phyloP scores from a whole-genome alignment of 2,888 invertebrate genomes.

The Trachelus troglodyta region DNA sequence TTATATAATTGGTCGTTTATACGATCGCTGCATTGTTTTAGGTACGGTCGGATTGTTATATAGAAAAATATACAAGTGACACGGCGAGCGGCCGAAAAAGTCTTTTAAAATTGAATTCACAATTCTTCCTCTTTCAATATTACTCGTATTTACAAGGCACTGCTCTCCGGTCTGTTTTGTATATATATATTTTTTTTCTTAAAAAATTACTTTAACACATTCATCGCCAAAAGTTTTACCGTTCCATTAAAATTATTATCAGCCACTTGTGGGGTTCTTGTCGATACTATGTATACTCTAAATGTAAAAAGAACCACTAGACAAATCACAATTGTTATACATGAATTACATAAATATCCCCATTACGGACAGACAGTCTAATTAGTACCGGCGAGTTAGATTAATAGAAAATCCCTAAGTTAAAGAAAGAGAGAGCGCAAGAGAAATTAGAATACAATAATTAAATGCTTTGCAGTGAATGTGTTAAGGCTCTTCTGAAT shows the following conservation, averaged over 20 bases:
- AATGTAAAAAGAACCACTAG: not conserved
- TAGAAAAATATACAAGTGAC: not conserved
- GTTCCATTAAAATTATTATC: not conserved
- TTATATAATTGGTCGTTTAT: not conserved
- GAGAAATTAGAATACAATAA: not conserved
- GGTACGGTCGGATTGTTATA: not conserved
- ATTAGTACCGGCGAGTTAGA: not conserved
- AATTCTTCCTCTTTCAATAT: not conserved
- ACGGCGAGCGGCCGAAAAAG: not conserved
- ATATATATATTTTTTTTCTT: not conserved
- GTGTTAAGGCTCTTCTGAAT: not conserved
- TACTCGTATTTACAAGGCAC: not conserved
- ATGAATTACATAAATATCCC: not conserved
- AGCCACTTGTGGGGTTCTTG: not conserved
- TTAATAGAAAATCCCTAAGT: not conserved
- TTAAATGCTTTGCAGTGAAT: not conserved
- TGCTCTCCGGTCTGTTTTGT: not conserved
- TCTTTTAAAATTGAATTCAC: not conserved
- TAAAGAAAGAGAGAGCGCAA: not conserved
- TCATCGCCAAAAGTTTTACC: not conserved
- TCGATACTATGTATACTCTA: not conserved
- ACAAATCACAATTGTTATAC: not conserved
- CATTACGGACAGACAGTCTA: not conserved
- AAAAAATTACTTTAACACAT: constrained; percentile 7
- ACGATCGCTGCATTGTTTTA: not conserved